Percentiles rank a stretch among this genome's conserved stretches.
phyloP scores from a whole-genome alignment of 2,797 vertebrate genomes.

The Rachycentron canadum region DNA sequence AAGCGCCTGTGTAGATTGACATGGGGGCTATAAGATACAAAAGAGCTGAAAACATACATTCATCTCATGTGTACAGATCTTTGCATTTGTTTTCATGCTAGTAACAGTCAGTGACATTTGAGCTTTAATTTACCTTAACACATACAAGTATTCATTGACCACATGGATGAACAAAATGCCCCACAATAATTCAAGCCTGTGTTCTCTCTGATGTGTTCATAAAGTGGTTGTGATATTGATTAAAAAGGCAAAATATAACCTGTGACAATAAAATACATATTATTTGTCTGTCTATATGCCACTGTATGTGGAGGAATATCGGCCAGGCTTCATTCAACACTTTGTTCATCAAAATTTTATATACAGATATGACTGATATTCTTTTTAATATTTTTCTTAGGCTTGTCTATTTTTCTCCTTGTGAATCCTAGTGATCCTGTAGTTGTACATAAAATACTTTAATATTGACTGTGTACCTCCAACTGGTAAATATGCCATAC shows the following conservation, averaged over 20 bases:
- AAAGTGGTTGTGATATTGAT: not conserved
- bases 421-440: not conserved
- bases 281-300: not conserved
- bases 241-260: too few relatives aligned
- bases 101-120: not conserved
- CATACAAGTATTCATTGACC: not conserved
- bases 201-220: not conserved
- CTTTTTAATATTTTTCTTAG: not conserved
- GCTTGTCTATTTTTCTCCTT: not conserved
- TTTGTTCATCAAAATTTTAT: too few relatives aligned
- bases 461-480: not conserved
- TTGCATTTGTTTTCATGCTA: not conserved
- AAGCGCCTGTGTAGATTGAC: not conserved
- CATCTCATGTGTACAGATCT: not conserved
- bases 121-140: not conserved
- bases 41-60: too few relatives aligned
- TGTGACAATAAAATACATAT: too few relatives aligned
- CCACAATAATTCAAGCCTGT: not conserved
- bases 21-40: not conserved
- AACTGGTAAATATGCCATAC: not conserved
- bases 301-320: not conserved
- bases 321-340: too few relatives aligned
- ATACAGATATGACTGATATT: too few relatives aligned
- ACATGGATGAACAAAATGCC: not conserved
- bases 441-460: not conserved